A percentile compares a stretch with the other conserved stretches of the same genome.
These are phyloP conservation scores for Scatophagus argus DNA, from an alignment of 2,113 vertebrate species.

Conservation along the genomic window DNA sequence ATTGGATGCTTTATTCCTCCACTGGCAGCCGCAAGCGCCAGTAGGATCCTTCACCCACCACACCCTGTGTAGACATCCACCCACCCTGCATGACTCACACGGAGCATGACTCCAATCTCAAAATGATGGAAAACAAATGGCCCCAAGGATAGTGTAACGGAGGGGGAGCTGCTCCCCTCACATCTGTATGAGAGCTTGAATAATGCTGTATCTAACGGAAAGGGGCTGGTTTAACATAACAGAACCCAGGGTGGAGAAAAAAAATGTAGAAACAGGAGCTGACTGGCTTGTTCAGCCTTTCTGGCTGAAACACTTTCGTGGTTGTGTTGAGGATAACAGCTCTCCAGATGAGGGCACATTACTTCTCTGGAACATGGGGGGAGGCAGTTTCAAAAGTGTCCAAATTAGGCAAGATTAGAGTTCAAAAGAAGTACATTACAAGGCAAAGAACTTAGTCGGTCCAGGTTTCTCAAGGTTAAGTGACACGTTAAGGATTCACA, in stretches of 20 bases:
- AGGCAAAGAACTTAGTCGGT: background rate
- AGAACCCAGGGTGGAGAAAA: conserved; percentile 32
- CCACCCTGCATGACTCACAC: conserved; percentile 76
- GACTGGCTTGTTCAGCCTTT: conserved; percentile 18
- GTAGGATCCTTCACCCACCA: conserved; percentile 67
- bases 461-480: conserved; percentile 8
- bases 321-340: conserved; percentile 25
- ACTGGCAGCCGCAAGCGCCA: conserved; percentile 54
- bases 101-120: conserved; percentile 67
- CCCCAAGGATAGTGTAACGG: conserved; percentile 52
- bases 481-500: conserved; percentile 29
- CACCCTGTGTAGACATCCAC: conserved; percentile 73
- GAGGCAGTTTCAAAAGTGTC: background rate
- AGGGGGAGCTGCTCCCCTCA: conserved; percentile 61
- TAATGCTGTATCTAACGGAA: conserved; percentile 56
- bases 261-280: background rate
- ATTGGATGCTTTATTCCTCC: conserved; percentile 68
- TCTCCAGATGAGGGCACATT: conserved; percentile 32
- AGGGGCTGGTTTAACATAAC: conserved; percentile 28
- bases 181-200: conserved; percentile 59
- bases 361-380: background rate
- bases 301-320: conserved; percentile 16
- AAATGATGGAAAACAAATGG: conserved; percentile 73
- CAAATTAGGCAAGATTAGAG: conserved; percentile 17
- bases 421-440: background rate